Evolutionary conservation across 2,888 invertebrate species (phyloP).

Genomic region (Thymelicus lineola): DNA sequence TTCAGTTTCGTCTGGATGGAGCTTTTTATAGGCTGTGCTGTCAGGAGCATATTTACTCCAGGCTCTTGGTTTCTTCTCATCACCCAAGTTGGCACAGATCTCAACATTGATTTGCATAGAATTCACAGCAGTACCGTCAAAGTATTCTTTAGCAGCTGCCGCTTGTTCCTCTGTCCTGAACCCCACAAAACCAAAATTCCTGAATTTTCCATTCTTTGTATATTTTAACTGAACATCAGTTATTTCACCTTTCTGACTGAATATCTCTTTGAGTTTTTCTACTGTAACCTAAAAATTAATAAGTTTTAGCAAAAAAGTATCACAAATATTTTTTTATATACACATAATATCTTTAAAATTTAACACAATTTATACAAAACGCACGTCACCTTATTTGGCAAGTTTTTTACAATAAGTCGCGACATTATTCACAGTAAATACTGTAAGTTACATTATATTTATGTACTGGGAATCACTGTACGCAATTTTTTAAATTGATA

Average conservation of each 20-base stretch:
- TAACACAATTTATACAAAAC: background rate
- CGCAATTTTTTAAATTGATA: too few relatives aligned
- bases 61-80: slow-evolving; percentile 91
- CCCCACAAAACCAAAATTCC: slow-evolving; percentile 97
- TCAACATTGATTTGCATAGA: slow-evolving; percentile 93
- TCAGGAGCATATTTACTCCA: slow-evolving; percentile 97
- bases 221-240: slow-evolving; percentile 98
- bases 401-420: slow-evolving; percentile 94
- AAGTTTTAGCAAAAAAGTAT: background rate
- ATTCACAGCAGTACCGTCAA: slow-evolving; percentile 94
- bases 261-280: slow-evolving; percentile 90
- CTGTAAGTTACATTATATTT: background rate
- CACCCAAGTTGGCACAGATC: slow-evolving; percentile 88
- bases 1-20: slow-evolving; percentile 67
- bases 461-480: too few relatives aligned
- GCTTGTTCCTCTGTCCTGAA: slow-evolving; percentile 94
- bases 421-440: slow-evolving; percentile 85
- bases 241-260: slow-evolving; percentile 92
- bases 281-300: slow-evolving; percentile 87
- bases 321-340: background rate
- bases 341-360: too few relatives aligned
- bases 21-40: slow-evolving; percentile 87
- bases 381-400: slow-evolving; percentile 91
- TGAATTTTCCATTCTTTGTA: slow-evolving; percentile 95
- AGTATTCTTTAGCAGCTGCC: slow-evolving; percentile 89